Base-by-base conservation (phyloP, 2,888 invertebrate species). In the Lithophane leautieri region DNA sequence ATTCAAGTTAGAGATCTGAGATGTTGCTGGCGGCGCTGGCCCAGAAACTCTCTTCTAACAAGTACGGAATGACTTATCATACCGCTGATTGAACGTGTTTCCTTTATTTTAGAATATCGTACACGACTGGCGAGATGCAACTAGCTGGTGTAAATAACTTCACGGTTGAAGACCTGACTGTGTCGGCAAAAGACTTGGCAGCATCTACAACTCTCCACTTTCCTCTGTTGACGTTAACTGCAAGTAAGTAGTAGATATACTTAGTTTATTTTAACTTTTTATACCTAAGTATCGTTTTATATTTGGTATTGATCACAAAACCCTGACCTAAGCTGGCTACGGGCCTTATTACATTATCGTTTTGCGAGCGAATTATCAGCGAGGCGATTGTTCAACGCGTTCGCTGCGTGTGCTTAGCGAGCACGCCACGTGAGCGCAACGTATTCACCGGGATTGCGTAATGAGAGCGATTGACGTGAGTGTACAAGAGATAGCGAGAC, bases 111-210 rank as follows among this genome's bases (percentile, higher is more conserved):
- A 93, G 93, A 66, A 83, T 92, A 34, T 73, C 81, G 0, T 93
- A 89, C 73, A 83, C 78, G 4, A 89, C 92, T 4, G 90, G 88
- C 61, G 83, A 88, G 7, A 88, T 93, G 88, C 82, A 76, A 70
- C 54, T 93, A 72, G 76, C 62, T 16, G 93, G 93, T 50, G 84
- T 91, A 2, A 84, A 89, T 68, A 86, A 86, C 19, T 92, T 93
- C 60, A 81, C 81, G 19, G 89, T 93, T 14, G 83, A 88, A 25
- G 76, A 86, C 58, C 78, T 93, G 34, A 73, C 84, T 11, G 89
- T 90, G 3, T 86, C 86, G 50, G 70, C 84, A 47, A 70, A 82
- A n/a, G 62, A 81, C 40, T 75, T 90, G 25, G 72, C 83, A 58
- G 89, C 89, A 16, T 86, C 89, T 1, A 85, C 87, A 1, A 72